Base-by-base conservation (phyloP, 2,797 vertebrate genomes). In the Gadopsis marmoratus region DNA sequence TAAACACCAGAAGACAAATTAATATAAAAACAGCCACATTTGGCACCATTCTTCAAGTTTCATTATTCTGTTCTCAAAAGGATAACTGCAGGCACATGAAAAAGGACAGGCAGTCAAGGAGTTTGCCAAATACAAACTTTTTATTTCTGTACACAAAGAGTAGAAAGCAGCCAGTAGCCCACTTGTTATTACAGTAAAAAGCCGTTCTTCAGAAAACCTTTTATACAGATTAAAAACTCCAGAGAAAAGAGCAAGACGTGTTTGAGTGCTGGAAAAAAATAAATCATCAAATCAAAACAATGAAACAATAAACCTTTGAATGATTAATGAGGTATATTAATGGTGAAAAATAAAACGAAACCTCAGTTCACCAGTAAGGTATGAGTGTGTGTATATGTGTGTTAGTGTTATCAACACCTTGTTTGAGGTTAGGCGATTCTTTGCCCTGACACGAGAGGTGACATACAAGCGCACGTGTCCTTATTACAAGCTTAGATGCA, bases 51-150 rank as follows among this genome's bases (percentile, higher is more conserved):
- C 47, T 76, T 76, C 39, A 65, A 62, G 12, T 89, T 85, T 79
- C 53, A 71, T 83, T 76, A 64, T 80, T 88, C 37, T 70, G 76
- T n/a, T 84, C 77, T 83, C 86, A 74, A 58, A 76, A 72, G 81
- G 50, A 76, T 71, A 56, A 82, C 39, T 65, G 35, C 54, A 82
- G 70, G 74, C 75, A 60, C 55, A 84, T 33, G 74, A 63, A 79
- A 80, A 77, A 61, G 29, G 68, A 76, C 48, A 86, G 47, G 61
- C 65, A 90, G 73, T 73, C 74, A 7, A 65, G 35, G 66, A 74
- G 80, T 92, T 94, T 92, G 93, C 92, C 94, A 97, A 97, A 96
- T 97, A 97, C 95, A 97, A 96, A 97, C 96, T 93, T 94, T 94
- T 95, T 93, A 95, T 94, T 95, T 95, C 92, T 96, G 93, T 96